Evolutionary conservation across 2,888 invertebrate species (phyloP), one percentile per base, ranked within the genome.

Genomic region (Aspidapion aeneum): DNA sequence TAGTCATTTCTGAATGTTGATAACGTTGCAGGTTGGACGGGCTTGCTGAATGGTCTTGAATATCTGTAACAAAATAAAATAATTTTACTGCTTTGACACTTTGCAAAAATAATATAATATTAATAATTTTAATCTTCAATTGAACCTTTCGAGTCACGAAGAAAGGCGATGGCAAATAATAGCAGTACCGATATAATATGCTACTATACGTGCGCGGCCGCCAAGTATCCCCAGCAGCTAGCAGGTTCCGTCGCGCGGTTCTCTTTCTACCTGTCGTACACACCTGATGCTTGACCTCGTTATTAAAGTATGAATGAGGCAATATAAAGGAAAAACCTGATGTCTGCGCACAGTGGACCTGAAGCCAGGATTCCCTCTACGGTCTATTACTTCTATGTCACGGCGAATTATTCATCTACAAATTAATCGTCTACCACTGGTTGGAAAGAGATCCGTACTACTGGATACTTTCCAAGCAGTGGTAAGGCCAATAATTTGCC

Each of bases 1-100:
- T 89, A 83, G 89, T 89, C 89, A 89, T 88, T 81, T 83, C 84
- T 81, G 82, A 78, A 74, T 71, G 77, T 78, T 78, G 77, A 79
- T 79, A 79, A 57, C 55, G 63, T 57, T 66, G 63, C 64, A 63
- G 61, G 21, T 22, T 67, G 60, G 35, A 58, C 48, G 18, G 16
- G 22, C n/a, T 16, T 5, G 22, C 18, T 57, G 52, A 57, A 22
- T 19, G 55, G 20, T 35, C 17, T 18, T 18, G 35, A 57, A 56
- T 60, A 66, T 64, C 72, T 72, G 70, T 54, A 72, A 73, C 66
- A 66, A 70, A 66, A 60, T 51, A 49, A 62, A 62, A 57, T 7
- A 5, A 20, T 35, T 35, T 3, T n/a, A n/a, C n/a, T n/a, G n/a
- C n/a, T n/a, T n/a, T n/a, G n/a, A n/a, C n/a, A n/a, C n/a, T n/a